Conservation (phyloP, 2,888 invertebrate genomes). For the Erebia epiphron region DNA sequence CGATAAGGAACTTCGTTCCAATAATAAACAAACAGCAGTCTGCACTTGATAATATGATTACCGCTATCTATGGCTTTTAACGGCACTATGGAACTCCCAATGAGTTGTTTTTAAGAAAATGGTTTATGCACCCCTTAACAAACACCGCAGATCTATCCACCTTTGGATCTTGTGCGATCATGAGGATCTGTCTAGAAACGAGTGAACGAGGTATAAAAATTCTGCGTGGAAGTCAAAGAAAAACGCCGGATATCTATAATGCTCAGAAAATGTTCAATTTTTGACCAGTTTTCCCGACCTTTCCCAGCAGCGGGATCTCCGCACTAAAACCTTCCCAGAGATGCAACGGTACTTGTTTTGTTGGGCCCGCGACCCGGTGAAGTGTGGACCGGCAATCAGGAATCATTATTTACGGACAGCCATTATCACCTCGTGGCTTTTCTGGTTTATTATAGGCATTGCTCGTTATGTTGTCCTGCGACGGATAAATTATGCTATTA, state of each 20-base stretch:
- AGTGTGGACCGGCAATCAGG: conserved; percentile 77
- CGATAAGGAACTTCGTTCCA: too few species aligned
- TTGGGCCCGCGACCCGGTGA: conserved; percentile 60
- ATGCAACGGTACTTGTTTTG: conserved; percentile 47
- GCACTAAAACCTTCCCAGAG: conserved; percentile 42
- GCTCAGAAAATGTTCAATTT: neutral
- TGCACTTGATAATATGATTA: too few species aligned
- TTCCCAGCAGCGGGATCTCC: conserved; percentile 19
- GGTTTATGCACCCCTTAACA: too few species aligned
- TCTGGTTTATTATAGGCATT: conserved; percentile 81
- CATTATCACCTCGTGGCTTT: conserved; percentile 82
- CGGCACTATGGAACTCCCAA: too few species aligned
- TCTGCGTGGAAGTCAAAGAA: too few species aligned
- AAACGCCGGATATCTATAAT: neutral
- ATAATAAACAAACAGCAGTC: too few species aligned
- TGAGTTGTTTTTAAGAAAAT: too few species aligned
- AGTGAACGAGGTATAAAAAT: too few species aligned
- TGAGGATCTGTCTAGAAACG: too few species aligned
- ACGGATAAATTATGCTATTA: conserved; percentile 82
- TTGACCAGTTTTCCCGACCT: neutral
- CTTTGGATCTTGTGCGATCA: too few species aligned
- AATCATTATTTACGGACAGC: conserved; percentile 81
- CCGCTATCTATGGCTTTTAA: too few species aligned
- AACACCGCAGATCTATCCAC: too few species aligned
- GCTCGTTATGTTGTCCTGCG: conserved; percentile 81